A percentile compares a stretch with the other conserved stretches of the same genome.
These are phyloP conservation scores for Agrilus mali DNA, from an alignment of 2,888 invertebrate genomes.

Conservation along the genomic window DNA sequence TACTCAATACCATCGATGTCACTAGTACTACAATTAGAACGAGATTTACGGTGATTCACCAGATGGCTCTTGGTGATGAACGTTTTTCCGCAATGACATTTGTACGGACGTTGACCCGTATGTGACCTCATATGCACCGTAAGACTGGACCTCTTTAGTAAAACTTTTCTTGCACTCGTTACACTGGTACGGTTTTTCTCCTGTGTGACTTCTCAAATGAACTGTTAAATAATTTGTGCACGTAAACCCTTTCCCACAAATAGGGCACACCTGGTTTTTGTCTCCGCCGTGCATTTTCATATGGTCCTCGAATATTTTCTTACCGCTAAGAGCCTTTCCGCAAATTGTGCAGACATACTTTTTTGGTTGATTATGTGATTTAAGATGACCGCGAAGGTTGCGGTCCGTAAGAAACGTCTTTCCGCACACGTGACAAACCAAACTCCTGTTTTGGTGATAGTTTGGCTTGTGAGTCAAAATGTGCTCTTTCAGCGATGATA, in stretches of 20 bases:
- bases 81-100: conserved; percentile 26
- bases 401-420: conserved; percentile 32
- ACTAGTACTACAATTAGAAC: background rate
- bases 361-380: conserved; percentile 20
- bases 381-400: conserved; percentile 24
- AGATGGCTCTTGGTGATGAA: conserved; percentile 23
- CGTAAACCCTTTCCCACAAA: conserved; percentile 15
- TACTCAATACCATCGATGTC: background rate
- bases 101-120: conserved; percentile 37
- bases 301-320: conserved; percentile 27
- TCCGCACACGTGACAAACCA: conserved; percentile 33
- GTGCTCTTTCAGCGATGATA: conserved; percentile 21
- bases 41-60: conserved; percentile 19
- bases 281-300: conserved; percentile 31
- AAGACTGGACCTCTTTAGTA: conserved; percentile 40
- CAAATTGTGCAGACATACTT: conserved; percentile 27
- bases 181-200: conserved; percentile 34
- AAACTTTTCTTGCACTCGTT: conserved; percentile 39
- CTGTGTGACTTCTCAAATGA: conserved; percentile 22
- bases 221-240: conserved; percentile 18
- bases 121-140: conserved; percentile 33
- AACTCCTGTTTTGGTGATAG: conserved; percentile 20
- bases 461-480: conserved; percentile 18
- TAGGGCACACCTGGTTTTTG: conserved; percentile 14
- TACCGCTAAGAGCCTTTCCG: conserved; percentile 28